phyloP scores from a whole-genome alignment of 2,888 invertebrate genomes.

The Neoitamus cyanurus region DNA sequence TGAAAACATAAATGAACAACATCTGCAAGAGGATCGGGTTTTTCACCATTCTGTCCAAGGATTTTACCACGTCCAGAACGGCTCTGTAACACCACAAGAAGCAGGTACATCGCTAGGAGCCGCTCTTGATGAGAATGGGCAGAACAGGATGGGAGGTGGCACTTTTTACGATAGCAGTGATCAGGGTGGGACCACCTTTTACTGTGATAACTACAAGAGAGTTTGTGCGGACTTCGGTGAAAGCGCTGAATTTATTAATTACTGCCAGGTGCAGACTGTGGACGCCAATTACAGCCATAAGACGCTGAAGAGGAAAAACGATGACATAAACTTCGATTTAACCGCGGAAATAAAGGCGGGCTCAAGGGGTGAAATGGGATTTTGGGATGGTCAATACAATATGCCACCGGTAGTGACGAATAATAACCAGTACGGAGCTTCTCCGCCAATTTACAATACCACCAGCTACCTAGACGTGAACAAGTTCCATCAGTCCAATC shows the following conservation, averaged over 20 bases:
- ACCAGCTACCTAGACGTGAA: background rate
- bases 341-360: background rate
- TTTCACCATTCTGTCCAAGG: background rate
- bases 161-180: background rate
- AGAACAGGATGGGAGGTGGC: background rate
- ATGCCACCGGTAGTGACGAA: background rate
- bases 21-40: background rate
- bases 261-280: conserved; percentile 24
- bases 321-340: background rate
- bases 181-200: background rate
- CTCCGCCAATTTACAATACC: background rate
- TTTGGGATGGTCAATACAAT: conserved; percentile 15
- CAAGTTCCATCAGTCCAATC: background rate
- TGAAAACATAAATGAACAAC: background rate
- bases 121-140: background rate
- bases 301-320: conserved; percentile 72
- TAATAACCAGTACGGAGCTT: conserved; percentile 8
- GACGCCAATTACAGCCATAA: conserved; percentile 44
- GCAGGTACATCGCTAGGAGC: background rate
- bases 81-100: background rate
- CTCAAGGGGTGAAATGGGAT: background rate
- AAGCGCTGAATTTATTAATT: conserved; percentile 42
- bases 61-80: background rate
- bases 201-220: conserved; percentile 26
- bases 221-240: background rate